These are phyloP conservation scores for Trogon melanurus DNA, from an alignment of 2,113 vertebrate genomes.

Conservation along the genomic window DNA sequence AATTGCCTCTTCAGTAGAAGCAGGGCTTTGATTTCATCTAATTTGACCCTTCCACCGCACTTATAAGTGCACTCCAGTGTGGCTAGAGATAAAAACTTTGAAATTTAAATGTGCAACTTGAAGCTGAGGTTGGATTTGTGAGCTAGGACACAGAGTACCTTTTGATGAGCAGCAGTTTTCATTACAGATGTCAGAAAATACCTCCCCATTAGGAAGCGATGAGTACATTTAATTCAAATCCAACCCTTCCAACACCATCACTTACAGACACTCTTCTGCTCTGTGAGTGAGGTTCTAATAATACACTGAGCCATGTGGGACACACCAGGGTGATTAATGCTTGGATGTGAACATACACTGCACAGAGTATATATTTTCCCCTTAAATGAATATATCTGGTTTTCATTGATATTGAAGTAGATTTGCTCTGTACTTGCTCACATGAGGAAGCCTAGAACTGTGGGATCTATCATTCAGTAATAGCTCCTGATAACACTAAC, in stretches of 20 bases:
- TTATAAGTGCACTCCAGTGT: constrained; percentile 59
- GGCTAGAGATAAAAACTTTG: constrained; percentile 73
- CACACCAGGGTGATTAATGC: constrained; percentile 63
- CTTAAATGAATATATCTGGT: constrained; percentile 22
- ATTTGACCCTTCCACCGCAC: constrained; percentile 45
- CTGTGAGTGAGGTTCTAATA: constrained; percentile 67
- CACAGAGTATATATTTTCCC: neutral
- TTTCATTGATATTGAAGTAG: constrained; percentile 43
- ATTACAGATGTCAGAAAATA: constrained; percentile 70
- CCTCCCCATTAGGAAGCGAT: constrained; percentile 64
- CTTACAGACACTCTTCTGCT: constrained; percentile 60
- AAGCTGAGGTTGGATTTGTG: constrained; percentile 61
- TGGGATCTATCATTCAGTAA: constrained; percentile 52
- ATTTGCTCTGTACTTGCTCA: constrained; percentile 48
- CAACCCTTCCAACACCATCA: constrained; percentile 40
- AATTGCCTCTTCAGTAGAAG: constrained; percentile 60
- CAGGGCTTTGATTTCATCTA: constrained; percentile 66
- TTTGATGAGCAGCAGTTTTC: constrained; percentile 73
- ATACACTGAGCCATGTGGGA: constrained; percentile 63
- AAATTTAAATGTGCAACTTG: constrained; percentile 76
- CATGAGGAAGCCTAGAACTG: constrained; percentile 46
- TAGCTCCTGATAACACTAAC: constrained; percentile 64
- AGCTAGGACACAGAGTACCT: constrained; percentile 74
- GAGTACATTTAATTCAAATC: constrained; percentile 53
- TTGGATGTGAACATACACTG: constrained; percentile 10